These are phyloP conservation scores for Nanorana parkeri DNA, from an alignment of 2,113 vertebrate genomes.

Conservation along the genomic window DNA sequence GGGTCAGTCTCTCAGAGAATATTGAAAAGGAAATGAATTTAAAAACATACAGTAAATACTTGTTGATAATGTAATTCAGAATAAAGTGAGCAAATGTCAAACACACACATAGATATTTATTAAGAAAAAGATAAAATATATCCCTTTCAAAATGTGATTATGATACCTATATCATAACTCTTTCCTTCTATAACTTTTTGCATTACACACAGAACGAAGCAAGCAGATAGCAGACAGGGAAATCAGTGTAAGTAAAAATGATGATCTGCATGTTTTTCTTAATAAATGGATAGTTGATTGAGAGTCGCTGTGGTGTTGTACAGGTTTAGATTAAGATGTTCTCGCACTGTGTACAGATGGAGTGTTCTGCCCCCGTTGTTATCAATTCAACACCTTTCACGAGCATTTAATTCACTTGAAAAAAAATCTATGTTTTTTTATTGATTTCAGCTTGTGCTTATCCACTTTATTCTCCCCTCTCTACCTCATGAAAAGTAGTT, in stretches of 20 bases:
- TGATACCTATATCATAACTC: not conserved
- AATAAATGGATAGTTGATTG: slow-evolving; percentile 49
- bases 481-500: slow-evolving; percentile 57
- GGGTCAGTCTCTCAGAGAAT: too few species aligned
- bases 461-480: slow-evolving; percentile 57
- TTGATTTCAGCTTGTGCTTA: slow-evolving; percentile 58
- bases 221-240: slow-evolving; percentile 10
- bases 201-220: not conserved
- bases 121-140: too few species aligned
- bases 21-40: too few species aligned
- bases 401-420: slow-evolving; percentile 58
- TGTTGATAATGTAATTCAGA: too few species aligned
- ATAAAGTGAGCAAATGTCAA: too few species aligned
- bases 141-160: too few species aligned
- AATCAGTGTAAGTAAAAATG: slow-evolving; percentile 17
- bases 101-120: too few species aligned
- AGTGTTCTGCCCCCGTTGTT: slow-evolving; percentile 53
- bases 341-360: slow-evolving; percentile 33
- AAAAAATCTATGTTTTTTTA: slow-evolving; percentile 58
- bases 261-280: slow-evolving; percentile 41
- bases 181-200: not conserved
- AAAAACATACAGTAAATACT: too few species aligned
- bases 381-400: slow-evolving; percentile 58
- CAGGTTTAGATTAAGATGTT: slow-evolving; percentile 49
- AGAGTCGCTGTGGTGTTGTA: slow-evolving; percentile 27